Conservation (phyloP, 2,797 vertebrate genomes). For the Menidia menidia region DNA sequence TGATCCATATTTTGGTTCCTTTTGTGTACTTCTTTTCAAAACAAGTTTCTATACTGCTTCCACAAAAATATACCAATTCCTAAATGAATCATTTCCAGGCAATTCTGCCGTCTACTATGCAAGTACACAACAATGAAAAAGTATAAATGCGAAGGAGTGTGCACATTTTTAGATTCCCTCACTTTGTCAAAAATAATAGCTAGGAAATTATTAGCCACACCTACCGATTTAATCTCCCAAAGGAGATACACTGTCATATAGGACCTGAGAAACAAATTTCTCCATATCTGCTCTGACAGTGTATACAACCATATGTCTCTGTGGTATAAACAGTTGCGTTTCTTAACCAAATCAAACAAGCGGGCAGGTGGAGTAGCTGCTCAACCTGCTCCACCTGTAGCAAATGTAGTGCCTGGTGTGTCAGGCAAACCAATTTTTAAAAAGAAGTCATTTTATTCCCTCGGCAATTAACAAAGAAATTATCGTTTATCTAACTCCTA, state of each 20-base stretch:
- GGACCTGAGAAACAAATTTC: background rate
- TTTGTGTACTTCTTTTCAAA: background rate
- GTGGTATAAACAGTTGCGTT: conserved; percentile 42
- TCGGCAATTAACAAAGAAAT: background rate
- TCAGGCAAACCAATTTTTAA: background rate
- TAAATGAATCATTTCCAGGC: no score
- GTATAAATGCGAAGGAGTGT: background rate
- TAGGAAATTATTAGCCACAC: conserved; percentile 1
- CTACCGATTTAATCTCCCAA: no score
- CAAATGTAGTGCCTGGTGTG: background rate
- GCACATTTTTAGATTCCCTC: conserved; percentile 6
- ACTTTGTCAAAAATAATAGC: conserved; percentile 11
- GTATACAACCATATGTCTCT: conserved; percentile 8
- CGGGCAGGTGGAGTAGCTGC: conserved; percentile 1
- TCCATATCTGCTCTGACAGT: conserved; percentile 5
- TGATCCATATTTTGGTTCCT: background rate
- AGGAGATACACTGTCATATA: no score
- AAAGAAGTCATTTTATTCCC: background rate
- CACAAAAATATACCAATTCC: background rate
- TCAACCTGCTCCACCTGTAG: no score
- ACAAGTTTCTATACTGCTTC: background rate
- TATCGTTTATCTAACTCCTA: background rate
- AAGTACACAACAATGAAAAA: no score
- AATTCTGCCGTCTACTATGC: no score
- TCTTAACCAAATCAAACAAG: conserved; percentile 21